Percentiles rank a stretch among this genome's conserved stretches.
Evolutionary conservation across 1,140 invertebrate genomes (phyloP).

Genomic region (Sitodiplosis mosellana): DNA sequence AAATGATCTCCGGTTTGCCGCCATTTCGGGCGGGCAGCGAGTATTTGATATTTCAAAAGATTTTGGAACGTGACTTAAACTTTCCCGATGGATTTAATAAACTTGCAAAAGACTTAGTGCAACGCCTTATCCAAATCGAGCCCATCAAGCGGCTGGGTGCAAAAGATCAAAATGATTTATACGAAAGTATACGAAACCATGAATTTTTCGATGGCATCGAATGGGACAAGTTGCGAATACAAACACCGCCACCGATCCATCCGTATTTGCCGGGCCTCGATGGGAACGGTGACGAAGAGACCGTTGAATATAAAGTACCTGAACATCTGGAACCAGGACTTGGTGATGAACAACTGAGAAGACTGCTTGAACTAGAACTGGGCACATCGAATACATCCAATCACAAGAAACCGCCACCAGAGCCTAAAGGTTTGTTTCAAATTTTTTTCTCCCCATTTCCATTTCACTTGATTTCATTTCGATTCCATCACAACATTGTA

Average conservation of each 20-base stretch:
- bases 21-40: constrained; percentile 87
- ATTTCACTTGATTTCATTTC: too few relatives aligned
- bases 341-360: constrained; percentile 56
- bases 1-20: constrained; percentile 84
- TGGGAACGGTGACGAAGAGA: constrained; percentile 39
- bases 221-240: constrained; percentile 60
- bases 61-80: constrained; percentile 76
- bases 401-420: background rate
- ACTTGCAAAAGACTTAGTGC: constrained; percentile 70
- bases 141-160: constrained; percentile 67
- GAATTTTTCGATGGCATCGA: constrained; percentile 69
- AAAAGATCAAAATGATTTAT: constrained; percentile 47
- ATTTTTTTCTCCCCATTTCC: too few relatives aligned
- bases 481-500: too few relatives aligned
- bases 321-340: constrained; percentile 71
- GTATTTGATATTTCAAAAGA: constrained; percentile 94
- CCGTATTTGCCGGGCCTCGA: constrained; percentile 68
- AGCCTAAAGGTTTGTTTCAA: background rate
- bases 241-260: constrained; percentile 65
- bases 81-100: constrained; percentile 81
- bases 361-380: constrained; percentile 52
- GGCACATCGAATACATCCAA: constrained; percentile 19
- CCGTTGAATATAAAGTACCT: constrained; percentile 42
- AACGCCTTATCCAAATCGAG: constrained; percentile 69
- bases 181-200: constrained; percentile 68